Evolutionary conservation across 2,888 invertebrate genomes (phyloP).

Genomic region (Lycia hirtaria): DNA sequence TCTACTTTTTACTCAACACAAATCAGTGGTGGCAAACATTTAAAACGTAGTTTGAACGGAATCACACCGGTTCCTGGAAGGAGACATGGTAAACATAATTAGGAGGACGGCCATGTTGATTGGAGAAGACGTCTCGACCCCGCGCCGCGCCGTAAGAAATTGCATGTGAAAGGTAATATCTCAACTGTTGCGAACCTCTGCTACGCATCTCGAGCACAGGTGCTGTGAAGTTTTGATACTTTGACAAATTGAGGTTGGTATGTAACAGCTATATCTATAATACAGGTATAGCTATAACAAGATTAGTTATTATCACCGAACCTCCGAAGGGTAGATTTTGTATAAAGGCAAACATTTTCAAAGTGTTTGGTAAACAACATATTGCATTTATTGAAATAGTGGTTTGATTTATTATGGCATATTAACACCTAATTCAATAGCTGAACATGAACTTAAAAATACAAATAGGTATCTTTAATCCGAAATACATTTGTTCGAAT

Average conservation of each 20-base stretch:
- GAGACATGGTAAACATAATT: conserved; percentile 74
- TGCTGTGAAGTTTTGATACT: conserved; percentile 52
- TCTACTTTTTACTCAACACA: conserved; percentile 41
- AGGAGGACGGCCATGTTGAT: conserved; percentile 68
- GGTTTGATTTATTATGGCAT: no score
- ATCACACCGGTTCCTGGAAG: conserved; percentile 55
- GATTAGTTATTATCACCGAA: no score
- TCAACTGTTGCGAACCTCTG: conserved; percentile 61
- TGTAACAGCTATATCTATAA: no score
- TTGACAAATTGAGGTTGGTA: conserved; percentile 44
- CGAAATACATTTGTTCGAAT: no score
- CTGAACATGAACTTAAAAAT: no score
- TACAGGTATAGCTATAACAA: no score
- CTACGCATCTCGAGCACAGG: conserved; percentile 51
- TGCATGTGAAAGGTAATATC: conserved; percentile 68
- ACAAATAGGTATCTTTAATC: no score
- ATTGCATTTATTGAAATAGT: no score
- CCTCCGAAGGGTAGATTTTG: no score
- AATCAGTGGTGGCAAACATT: conserved; percentile 57
- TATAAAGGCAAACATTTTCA: no score
- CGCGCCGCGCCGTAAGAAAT: conserved; percentile 58
- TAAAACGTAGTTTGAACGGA: conserved; percentile 52
- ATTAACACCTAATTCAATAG: no score
- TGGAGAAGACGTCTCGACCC: conserved; percentile 65
- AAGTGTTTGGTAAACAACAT: no score